Conservation (phyloP, 2,797 vertebrate species). For the Sebastes cheni region DNA sequence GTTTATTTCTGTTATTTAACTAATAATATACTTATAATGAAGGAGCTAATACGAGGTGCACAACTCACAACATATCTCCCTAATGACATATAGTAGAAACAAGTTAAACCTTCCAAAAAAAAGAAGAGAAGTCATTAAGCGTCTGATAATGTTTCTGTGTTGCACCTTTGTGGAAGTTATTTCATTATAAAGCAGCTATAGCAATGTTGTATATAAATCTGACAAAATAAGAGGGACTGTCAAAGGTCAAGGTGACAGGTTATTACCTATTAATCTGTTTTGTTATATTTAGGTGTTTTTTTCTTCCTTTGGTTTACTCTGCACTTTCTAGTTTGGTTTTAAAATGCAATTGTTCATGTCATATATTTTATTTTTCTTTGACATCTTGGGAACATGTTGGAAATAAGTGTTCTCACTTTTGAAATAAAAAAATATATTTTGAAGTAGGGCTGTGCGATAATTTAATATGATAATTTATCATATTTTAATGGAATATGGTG, state of each 20-base stretch:
- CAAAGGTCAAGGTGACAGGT: background rate
- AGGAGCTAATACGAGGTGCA: background rate
- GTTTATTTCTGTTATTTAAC: background rate
- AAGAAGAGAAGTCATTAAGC: background rate
- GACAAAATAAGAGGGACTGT: background rate
- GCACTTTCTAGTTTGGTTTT: background rate
- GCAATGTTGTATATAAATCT: background rate
- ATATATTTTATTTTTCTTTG: background rate
- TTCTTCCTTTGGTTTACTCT: background rate
- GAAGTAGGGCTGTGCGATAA: no score
- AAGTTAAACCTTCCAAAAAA: background rate
- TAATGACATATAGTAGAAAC: background rate
- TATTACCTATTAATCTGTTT: background rate
- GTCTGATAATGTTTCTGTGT: background rate
- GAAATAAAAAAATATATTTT: background rate
- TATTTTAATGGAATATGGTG: no score
- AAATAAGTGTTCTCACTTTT: background rate
- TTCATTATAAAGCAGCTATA: background rate
- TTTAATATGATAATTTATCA: no score
- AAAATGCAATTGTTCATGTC: background rate
- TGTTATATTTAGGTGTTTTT: background rate
- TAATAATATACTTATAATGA: background rate
- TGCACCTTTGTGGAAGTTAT: background rate
- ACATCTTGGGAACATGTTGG: background rate
- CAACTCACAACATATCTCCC: background rate